Conservation (phyloP, 2,797 vertebrate genomes). For the Crypturellus tataupa region DNA sequence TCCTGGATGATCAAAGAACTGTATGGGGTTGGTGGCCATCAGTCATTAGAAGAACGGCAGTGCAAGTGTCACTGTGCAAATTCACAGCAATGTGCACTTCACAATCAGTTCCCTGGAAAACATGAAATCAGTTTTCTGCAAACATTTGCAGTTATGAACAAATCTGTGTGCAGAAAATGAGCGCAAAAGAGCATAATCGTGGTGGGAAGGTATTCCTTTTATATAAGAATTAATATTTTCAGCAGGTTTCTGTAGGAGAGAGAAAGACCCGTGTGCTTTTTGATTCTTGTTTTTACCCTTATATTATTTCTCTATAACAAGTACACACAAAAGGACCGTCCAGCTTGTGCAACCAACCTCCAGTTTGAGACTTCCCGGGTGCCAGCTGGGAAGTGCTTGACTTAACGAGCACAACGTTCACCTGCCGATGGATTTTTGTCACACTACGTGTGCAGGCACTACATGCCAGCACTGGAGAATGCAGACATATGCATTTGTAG, state of each 20-base stretch:
- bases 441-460: fast-evolving
- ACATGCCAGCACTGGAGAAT: fast-evolving
- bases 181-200: not conserved
- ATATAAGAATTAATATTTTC: not conserved
- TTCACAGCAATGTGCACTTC: fast-evolving
- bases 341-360: fast-evolving
- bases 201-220: not conserved
- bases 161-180: not conserved
- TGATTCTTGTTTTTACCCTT: not conserved
- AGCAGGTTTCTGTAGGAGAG: fast-evolving
- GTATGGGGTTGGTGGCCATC: not conserved
- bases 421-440: fast-evolving
- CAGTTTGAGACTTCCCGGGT: not conserved
- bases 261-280: not conserved
- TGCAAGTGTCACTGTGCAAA: fast-evolving
- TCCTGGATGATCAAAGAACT: fast-evolving
- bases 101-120: not conserved
- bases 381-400: not conserved
- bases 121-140: fast-evolving
- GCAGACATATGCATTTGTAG: fast-evolving
- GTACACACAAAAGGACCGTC: fast-evolving
- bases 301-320: fast-evolving
- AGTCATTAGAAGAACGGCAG: fast-evolving
- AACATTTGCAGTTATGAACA: not conserved
- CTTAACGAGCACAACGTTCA: not conserved